phyloP scores from a whole-genome alignment of 53 echinoderm and acorn worm species.

The Antedon mediterranea region DNA sequence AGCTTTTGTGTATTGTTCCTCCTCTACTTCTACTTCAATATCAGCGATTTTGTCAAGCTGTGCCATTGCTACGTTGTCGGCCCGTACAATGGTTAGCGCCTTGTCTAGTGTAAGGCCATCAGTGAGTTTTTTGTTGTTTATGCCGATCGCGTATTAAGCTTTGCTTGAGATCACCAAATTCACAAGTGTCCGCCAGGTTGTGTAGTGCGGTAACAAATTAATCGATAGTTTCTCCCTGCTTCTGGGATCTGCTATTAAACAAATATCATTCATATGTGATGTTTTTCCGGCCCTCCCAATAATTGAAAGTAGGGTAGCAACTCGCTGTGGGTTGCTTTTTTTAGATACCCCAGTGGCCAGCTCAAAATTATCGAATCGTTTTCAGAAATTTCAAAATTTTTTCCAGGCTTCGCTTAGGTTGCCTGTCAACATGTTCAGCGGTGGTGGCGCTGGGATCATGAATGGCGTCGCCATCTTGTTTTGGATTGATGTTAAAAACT shows the following conservation, averaged over 20 bases:
- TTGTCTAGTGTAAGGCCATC: no score
- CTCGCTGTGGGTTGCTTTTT: constrained; percentile 17
- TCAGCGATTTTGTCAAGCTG: no score
- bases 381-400: constrained; percentile 17
- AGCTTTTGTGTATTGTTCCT: no score
- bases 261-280: constrained; percentile 40
- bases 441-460: constrained; percentile 19
- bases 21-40: no score
- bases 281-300: constrained; percentile 30
- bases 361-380: constrained; percentile 27
- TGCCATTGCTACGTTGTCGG: no score
- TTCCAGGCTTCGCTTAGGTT: constrained; percentile 16
- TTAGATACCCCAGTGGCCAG: constrained; percentile 18
- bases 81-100: no score
- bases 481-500: no score
- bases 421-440: constrained; percentile 13
- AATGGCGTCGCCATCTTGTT: constrained; percentile 6
- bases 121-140: no score
- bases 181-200: constrained; percentile 22
- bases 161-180: constrained; percentile 15
- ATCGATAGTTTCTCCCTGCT: constrained; percentile 27
- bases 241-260: constrained; percentile 28
- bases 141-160: constrained; percentile 17
- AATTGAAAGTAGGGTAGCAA: constrained; percentile 28
- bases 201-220: constrained; percentile 19